Evolutionary conservation across 2,797 vertebrate genomes (phyloP).

Genomic region (Spondyliosoma cantharus): DNA sequence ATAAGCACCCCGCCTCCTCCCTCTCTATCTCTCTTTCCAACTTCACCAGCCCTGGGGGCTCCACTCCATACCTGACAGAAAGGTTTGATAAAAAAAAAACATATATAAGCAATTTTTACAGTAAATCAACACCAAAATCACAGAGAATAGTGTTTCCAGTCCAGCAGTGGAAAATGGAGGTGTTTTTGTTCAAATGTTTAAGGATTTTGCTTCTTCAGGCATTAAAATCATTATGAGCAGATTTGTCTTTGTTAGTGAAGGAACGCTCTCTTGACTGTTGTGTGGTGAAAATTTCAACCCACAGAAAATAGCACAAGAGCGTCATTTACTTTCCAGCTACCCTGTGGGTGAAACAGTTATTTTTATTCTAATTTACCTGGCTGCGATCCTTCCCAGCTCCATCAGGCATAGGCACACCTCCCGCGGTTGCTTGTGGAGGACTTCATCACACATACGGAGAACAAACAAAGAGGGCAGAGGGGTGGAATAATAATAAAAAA

Average conservation of each 20-base stretch:
- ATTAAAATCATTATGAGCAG: no score
- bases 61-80: constrained; percentile 90
- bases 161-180: no score
- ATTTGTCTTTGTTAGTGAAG: background rate
- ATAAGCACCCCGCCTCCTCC: constrained; percentile 83
- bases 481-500: constrained; percentile 5
- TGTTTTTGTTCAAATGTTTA: background rate
- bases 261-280: background rate
- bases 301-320: background rate
- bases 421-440: constrained; percentile 95
- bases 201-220: background rate
- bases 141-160: background rate
- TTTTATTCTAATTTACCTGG: constrained; percentile 83
- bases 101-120: background rate
- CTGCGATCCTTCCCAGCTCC: constrained; percentile 93
- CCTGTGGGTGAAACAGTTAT: background rate
- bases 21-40: constrained; percentile 95
- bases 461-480: constrained; percentile 49
- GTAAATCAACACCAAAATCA: background rate
- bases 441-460: constrained; percentile 73
- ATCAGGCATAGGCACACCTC: constrained; percentile 96
- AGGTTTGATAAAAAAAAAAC: constrained; percentile 10
- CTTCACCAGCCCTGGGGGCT: constrained; percentile 95
- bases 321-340: background rate
- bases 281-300: background rate